These are phyloP conservation scores for Chironomus striatipennis DNA, from an alignment of 1,140 invertebrate genomes.

Conservation along the genomic window DNA sequence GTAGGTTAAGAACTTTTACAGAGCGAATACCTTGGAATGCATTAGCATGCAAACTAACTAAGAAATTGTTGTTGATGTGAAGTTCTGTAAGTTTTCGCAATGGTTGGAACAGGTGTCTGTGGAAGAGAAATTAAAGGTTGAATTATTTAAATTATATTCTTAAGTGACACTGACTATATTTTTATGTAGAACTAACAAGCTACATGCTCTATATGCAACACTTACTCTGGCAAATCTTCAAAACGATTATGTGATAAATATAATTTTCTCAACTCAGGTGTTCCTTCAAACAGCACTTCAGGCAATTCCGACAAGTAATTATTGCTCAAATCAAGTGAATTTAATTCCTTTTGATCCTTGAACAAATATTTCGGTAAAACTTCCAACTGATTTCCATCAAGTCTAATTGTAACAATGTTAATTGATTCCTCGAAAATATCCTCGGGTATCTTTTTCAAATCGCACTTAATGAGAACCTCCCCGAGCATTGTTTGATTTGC, in stretches of 20 bases:
- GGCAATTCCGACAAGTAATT: conserved; percentile 47
- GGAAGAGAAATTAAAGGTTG: conserved; percentile 22
- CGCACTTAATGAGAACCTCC: conserved; percentile 43
- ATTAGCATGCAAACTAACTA: conserved; percentile 28
- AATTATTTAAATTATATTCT: neutral
- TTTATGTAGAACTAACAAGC: too few species aligned
- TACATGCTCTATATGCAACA: neutral
- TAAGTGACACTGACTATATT: too few species aligned
- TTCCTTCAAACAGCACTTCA: conserved; percentile 44
- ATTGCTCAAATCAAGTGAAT: conserved; percentile 45
- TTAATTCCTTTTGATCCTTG: conserved; percentile 46
- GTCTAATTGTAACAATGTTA: conserved; percentile 45
- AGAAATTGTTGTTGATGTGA: conserved; percentile 31
- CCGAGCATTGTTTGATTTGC: conserved; percentile 45
- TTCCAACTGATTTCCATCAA: conserved; percentile 47
- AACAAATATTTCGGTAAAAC: conserved; percentile 47
- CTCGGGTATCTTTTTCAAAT: conserved; percentile 41
- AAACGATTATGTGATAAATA: conserved; percentile 47
- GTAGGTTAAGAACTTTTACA: conserved; percentile 30
- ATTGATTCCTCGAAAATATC: conserved; percentile 49
- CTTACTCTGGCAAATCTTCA: conserved; percentile 45
- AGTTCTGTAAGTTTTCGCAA: conserved; percentile 30
- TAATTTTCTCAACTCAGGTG: conserved; percentile 43
- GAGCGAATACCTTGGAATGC: conserved; percentile 24
- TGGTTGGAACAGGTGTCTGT: conserved; percentile 30